Evolutionary conservation across 1,140 invertebrate genomes (phyloP).

Genomic region (Charaxes varanes): DNA sequence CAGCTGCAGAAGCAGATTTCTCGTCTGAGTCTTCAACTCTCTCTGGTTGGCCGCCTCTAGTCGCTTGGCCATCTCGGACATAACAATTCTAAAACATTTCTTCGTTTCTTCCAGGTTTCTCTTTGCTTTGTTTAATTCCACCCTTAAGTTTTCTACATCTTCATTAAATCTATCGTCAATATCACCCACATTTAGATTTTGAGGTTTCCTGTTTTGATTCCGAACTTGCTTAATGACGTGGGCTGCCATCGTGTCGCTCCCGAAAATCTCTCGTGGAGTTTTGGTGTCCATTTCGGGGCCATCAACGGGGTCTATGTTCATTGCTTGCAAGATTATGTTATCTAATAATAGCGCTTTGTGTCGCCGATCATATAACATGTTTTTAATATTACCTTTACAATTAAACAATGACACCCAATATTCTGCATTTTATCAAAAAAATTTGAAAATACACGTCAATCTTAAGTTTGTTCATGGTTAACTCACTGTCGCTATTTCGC

Average conservation of each 20-base stretch:
- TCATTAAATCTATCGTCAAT: conserved; percentile 13
- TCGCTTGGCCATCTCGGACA: conserved; percentile 31
- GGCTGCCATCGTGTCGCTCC: conserved; percentile 28
- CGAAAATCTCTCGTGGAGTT: conserved; percentile 18
- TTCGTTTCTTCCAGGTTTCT: conserved; percentile 25
- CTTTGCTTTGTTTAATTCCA: conserved; percentile 24
- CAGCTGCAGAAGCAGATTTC: conserved; percentile 26
- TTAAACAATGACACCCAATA: no score
- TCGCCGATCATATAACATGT: no score
- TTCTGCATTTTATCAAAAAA: no score
- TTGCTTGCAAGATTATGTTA: no score
- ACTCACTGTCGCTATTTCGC: no score
- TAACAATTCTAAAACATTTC: conserved; percentile 26
- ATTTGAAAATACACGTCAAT: no score
- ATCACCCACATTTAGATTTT: conserved; percentile 4
- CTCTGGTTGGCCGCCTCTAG: conserved; percentile 30
- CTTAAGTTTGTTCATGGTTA: no score
- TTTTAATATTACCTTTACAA: no score
- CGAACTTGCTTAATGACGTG: conserved; percentile 28
- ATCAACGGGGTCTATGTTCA: no score
- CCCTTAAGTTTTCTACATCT: conserved; percentile 27
- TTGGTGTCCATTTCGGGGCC: neutral
- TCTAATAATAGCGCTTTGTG: no score
- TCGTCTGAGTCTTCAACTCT: conserved; percentile 32
- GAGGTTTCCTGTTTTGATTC: conserved; percentile 19